phyloP scores from a whole-genome alignment of 2,797 vertebrate genomes.

The Rhyacichthys aspro region DNA sequence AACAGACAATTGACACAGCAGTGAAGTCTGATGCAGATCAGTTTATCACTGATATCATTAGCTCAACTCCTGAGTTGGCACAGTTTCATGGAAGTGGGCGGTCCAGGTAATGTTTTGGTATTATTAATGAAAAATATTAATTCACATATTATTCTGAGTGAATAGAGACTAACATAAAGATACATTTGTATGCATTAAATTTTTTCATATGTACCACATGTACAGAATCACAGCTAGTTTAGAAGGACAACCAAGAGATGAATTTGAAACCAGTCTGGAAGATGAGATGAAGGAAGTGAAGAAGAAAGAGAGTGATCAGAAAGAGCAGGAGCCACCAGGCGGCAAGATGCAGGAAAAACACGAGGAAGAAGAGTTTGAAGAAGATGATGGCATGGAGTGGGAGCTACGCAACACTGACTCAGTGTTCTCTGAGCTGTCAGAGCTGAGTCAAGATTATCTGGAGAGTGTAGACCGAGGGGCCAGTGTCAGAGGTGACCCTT shows the following conservation, averaged over 20 bases:
- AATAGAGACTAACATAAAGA: too few species aligned
- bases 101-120: slow-evolving; percentile 64
- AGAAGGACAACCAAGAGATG: slow-evolving; percentile 14
- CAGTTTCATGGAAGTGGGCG: slow-evolving; percentile 59
- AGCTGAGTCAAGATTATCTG: slow-evolving; percentile 81
- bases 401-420: slow-evolving; percentile 83
- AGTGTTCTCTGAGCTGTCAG: slow-evolving; percentile 82
- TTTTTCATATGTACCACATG: slow-evolving; percentile 2
- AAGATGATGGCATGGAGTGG: slow-evolving; percentile 77
- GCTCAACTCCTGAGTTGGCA: slow-evolving; percentile 81
- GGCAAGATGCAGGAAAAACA: slow-evolving; percentile 24
- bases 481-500: slow-evolving; percentile 73
- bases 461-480: slow-evolving; percentile 83
- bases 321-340: slow-evolving; percentile 19
- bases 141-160: not conserved
- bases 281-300: slow-evolving; percentile 52
- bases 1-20: slow-evolving; percentile 28
- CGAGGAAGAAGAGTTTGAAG: slow-evolving; percentile 44
- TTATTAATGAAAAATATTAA: too few species aligned
- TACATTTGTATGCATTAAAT: not conserved
- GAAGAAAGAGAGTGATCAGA: slow-evolving; percentile 8
- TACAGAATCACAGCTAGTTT: slow-evolving; percentile 57
- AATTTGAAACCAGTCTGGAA: slow-evolving; percentile 46
- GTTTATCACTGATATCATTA: slow-evolving; percentile 78
- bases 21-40: slow-evolving; percentile 41